Base-by-base conservation (phyloP, 2,797 vertebrate species). In the Sparus aurata region DNA sequence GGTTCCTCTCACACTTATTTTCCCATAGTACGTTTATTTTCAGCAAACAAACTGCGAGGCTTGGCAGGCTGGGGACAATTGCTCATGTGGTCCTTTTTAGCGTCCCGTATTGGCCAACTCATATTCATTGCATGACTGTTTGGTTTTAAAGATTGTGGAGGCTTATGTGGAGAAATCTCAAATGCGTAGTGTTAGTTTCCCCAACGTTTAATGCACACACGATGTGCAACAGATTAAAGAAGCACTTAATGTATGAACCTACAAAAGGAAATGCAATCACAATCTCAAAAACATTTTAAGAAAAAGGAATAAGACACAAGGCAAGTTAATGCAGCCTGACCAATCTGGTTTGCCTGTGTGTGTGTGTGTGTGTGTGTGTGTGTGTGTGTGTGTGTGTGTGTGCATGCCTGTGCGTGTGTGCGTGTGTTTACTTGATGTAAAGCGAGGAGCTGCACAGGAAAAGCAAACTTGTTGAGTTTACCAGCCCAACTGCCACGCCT, bases 401-500 rank as follows among this genome's bases (percentile, higher is more conserved):
- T 63, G 59, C 63, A 50, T 64, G 60, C 38, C 25, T 72, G 63
- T 60, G 41, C 52, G 72, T 58, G 53, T 52, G 58, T 54, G 43
- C 57, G 59, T 69, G 52, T 84, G 59, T 77, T 57, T 77, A 58
- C 69, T 73, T 77, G 23, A 71, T 83, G 80, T 81, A 78, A 87
- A 50, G 52, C 69, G 60, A 81, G 64, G 79, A 87, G 83, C 77
- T 84, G 73, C 57, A 82, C 22, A 67, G 46, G 79, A 77, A 73
- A 73, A 74, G 62, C 78, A 83, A 60, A 83, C 60, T 54, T 54
- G 79, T 63, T 76, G 75, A 79, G 79, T 88, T 83, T 82, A 87
- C 86, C 89, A 90, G 86, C 85, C 86, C 75, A 80, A 93, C 90
- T 93, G 92, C 92, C 92, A 85, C 5, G 41, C 78, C 91, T 93